phyloP scores from a whole-genome alignment of 2,113 vertebrate species.

The Corvus hawaiiensis region DNA sequence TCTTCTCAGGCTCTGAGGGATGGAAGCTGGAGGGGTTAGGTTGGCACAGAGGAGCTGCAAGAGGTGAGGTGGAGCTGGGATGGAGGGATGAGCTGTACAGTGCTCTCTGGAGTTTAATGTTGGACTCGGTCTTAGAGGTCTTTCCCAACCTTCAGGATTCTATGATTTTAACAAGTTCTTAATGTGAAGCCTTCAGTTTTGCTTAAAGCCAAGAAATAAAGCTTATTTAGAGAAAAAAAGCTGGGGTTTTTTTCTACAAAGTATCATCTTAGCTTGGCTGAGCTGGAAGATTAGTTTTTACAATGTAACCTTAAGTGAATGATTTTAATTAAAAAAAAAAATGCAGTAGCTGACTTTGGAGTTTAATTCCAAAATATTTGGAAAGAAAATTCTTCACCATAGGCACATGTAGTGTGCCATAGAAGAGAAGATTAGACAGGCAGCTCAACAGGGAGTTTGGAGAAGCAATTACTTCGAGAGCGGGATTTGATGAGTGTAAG shows the following conservation, averaged over 20 bases:
- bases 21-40: background rate
- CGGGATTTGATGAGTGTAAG: background rate
- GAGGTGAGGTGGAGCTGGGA: background rate
- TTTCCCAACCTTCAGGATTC: background rate
- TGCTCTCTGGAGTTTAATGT: background rate
- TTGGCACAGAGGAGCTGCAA: background rate
- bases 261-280: background rate
- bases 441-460: background rate
- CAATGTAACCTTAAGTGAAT: background rate
- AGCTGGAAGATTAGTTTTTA: background rate
- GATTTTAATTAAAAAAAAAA: background rate
- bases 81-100: background rate
- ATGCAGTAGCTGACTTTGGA: background rate
- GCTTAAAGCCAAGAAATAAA: background rate
- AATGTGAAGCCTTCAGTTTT: background rate
- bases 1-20: background rate
- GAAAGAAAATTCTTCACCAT: background rate
- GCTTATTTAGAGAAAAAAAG: background rate
- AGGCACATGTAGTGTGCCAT: background rate
- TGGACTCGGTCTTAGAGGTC: background rate
- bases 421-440: background rate
- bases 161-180: background rate
- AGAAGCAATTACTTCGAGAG: background rate
- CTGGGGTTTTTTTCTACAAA: background rate
- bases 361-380: background rate